A percentile compares a stretch with the other conserved stretches of the same genome.
Evolutionary conservation across 2,888 invertebrate genomes (phyloP).

Genomic region (Euproctis similis): DNA sequence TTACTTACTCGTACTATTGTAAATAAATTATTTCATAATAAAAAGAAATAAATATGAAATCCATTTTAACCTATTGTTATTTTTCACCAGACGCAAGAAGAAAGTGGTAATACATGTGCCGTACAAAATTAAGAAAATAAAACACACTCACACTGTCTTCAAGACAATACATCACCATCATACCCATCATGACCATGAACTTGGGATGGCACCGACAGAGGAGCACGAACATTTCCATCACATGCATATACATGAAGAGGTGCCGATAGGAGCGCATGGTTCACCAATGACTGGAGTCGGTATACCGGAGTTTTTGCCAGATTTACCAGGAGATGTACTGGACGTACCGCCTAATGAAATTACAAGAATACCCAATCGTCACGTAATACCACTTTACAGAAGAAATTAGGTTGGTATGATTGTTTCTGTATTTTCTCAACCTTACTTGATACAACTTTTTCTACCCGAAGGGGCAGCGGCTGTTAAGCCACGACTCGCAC

Average conservation of each 20-base stretch:
- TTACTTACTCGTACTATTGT: too few species aligned
- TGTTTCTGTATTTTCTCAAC: too few species aligned
- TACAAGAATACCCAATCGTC: conserved; percentile 33
- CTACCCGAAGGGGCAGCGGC: too few species aligned
- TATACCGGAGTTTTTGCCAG: conserved; percentile 64
- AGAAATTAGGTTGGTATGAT: conserved; percentile 36
- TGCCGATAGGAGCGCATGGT: conserved; percentile 42
- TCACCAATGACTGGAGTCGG: conserved; percentile 50
- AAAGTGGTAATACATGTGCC: conserved; percentile 82
- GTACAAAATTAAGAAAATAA: conserved; percentile 79
- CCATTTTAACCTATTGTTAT: not conserved
- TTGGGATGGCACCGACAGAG: conserved; percentile 39
- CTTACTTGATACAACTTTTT: too few species aligned
- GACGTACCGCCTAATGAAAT: conserved; percentile 37
- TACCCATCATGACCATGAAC: conserved; percentile 50
- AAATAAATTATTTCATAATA: too few species aligned
- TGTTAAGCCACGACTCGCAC: too few species aligned
- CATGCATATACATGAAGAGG: conserved; percentile 55
- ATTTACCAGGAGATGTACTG: conserved; percentile 41
- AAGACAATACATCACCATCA: conserved; percentile 79
- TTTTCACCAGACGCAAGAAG: conserved; percentile 68
- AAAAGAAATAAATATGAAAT: conserved; percentile 3
- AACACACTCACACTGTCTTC: conserved; percentile 83
- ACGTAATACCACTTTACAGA: conserved; percentile 46
- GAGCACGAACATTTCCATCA: conserved; percentile 72